Conservation (phyloP, 2,797 vertebrate genomes). For the Apogon hyalosoma region DNA sequence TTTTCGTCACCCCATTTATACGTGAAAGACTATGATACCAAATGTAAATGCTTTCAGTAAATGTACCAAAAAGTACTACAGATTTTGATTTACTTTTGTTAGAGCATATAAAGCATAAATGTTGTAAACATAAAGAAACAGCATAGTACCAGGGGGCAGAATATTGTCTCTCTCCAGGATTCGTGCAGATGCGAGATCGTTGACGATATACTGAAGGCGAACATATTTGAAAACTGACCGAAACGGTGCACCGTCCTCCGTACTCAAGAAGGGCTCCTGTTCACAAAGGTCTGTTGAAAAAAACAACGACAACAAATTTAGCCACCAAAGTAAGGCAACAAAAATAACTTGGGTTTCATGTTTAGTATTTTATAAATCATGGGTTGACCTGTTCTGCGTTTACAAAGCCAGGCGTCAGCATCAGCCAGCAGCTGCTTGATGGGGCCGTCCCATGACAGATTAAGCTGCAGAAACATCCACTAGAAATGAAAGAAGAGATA, state of each 20-base stretch:
- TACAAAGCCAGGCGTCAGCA: constrained; percentile 95
- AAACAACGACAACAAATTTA: background rate
- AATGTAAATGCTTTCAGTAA: no score
- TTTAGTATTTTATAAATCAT: background rate
- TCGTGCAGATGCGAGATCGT: constrained; percentile 94
- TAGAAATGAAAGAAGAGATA: constrained; percentile 55
- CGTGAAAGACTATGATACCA: no score
- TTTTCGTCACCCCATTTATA: no score
- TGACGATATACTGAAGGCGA: constrained; percentile 96
- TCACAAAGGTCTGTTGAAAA: constrained; percentile 80
- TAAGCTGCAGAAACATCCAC: constrained; percentile 99
- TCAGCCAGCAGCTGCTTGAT: constrained; percentile 93
- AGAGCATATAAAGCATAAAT: background rate
- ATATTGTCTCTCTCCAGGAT: constrained; percentile 95
- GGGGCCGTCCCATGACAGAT: constrained; percentile 93
- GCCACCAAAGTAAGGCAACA: background rate
- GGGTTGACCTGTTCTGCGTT: constrained; percentile 88
- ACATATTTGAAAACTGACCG: constrained; percentile 89
- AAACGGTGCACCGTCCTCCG: constrained; percentile 88
- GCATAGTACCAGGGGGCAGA: constrained; percentile 88
- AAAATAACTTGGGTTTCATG: background rate
- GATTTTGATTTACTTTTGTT: background rate
- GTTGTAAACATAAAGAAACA: background rate
- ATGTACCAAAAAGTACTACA: no score
- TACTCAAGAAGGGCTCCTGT: constrained; percentile 87